phyloP scores from a whole-genome alignment of 2,113 vertebrate genomes.

The Monopterus albus region DNA sequence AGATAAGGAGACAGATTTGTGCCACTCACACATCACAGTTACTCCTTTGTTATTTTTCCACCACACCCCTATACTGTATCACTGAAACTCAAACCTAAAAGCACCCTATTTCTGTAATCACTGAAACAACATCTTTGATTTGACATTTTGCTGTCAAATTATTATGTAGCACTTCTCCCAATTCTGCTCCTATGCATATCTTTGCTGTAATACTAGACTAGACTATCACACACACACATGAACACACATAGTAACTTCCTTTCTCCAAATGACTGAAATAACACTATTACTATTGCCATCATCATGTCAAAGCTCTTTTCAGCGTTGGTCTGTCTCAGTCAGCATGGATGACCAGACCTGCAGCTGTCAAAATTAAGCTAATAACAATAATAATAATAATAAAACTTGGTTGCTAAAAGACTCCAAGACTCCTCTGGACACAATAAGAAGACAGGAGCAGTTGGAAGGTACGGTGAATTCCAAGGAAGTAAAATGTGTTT shows the following conservation, averaged over 20 bases:
- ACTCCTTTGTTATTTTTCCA: slow-evolving; percentile 35
- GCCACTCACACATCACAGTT: slow-evolving; percentile 1
- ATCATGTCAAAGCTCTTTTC: slow-evolving; percentile 69
- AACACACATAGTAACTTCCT: slow-evolving; percentile 41
- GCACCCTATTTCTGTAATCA: slow-evolving; percentile 32
- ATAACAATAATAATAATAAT: slow-evolving; percentile 44
- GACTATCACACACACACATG: slow-evolving; percentile 7
- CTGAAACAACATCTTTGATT: slow-evolving; percentile 56
- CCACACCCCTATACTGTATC: slow-evolving; percentile 26
- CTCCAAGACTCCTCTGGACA: slow-evolving; percentile 32
- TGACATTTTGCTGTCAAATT: slow-evolving; percentile 55
- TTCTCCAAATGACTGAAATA: slow-evolving; percentile 73
- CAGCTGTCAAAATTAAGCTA: slow-evolving; percentile 74
- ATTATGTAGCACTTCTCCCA: slow-evolving; percentile 47
- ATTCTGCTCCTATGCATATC: slow-evolving; percentile 53
- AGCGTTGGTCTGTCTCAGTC: slow-evolving; percentile 59
- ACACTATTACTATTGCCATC: slow-evolving; percentile 72
- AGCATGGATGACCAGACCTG: slow-evolving; percentile 57
- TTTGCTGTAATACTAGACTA: slow-evolving; percentile 40
- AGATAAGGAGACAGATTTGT: slow-evolving; percentile 12
- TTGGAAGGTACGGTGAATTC: slow-evolving; percentile 66
- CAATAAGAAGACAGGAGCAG: slow-evolving; percentile 17
- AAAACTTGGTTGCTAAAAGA: slow-evolving; percentile 33
- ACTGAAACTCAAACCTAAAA: slow-evolving; percentile 33
- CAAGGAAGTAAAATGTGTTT: slow-evolving; percentile 38